Conservation (phyloP, 2,888 invertebrate genomes). For the Orgyia antiqua region DNA sequence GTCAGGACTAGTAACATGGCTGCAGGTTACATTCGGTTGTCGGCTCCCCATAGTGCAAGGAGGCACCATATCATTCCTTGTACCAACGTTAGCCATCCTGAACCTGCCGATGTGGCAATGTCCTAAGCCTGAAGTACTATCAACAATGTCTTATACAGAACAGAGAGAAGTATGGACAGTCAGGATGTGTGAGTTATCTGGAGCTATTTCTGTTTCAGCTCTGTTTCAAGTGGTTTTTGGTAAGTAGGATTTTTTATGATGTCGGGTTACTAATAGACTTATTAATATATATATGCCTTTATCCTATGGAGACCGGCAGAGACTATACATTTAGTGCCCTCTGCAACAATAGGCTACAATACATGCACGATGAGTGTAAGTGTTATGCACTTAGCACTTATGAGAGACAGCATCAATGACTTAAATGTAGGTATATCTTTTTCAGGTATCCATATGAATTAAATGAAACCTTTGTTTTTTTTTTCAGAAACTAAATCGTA, state of each 20-base stretch:
- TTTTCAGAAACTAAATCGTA: no score
- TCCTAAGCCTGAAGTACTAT: conserved; percentile 72
- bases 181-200: conserved; percentile 89
- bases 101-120: conserved; percentile 85
- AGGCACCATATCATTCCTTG: conserved; percentile 88
- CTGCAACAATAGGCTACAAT: no score
- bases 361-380: no score
- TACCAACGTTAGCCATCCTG: conserved; percentile 87
- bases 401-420: no score
- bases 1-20: conserved; percentile 83
- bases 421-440: no score
- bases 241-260: conserved; percentile 26
- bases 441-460: no score
- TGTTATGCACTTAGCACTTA: no score
- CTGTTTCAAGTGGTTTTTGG: conserved; percentile 87
- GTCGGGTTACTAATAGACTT: background rate
- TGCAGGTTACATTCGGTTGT: conserved; percentile 86
- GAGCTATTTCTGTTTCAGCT: conserved; percentile 89
- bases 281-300: no score
- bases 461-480: no score
- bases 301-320: no score
- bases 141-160: conserved; percentile 73
- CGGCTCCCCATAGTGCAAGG: conserved; percentile 87
- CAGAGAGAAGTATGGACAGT: conserved; percentile 83
- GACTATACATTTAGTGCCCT: no score